phyloP scores from a whole-genome alignment of 1,140 invertebrate species.

The Caenorhabditis elegans region DNA sequence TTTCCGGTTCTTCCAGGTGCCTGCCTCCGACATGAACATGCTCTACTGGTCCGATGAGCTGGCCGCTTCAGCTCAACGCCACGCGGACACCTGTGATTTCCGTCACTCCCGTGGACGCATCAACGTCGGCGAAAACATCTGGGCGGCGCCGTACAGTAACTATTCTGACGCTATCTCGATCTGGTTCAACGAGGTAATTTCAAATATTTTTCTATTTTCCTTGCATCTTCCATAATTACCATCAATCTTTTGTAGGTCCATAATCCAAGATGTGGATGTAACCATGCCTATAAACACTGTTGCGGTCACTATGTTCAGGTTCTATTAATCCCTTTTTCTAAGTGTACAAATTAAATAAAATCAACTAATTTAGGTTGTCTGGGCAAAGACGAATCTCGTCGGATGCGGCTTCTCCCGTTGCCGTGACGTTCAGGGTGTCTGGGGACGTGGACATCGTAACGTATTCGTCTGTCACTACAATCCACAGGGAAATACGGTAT shows the following conservation, averaged over 20 bases:
- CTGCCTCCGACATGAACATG: slow-evolving; percentile 66
- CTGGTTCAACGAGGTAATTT: slow-evolving; percentile 66
- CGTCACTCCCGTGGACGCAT: slow-evolving; percentile 61
- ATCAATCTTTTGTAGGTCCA: slow-evolving; percentile 44
- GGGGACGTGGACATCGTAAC: slow-evolving; percentile 56
- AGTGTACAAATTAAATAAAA: not conserved
- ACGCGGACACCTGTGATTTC: slow-evolving; percentile 66
- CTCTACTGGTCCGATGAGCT: slow-evolving; percentile 65
- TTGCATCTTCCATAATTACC: not conserved
- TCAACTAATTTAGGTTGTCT: slow-evolving; percentile 60
- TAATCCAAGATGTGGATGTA: slow-evolving; percentile 63
- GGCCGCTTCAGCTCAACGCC: slow-evolving; percentile 61
- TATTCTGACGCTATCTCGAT: slow-evolving; percentile 63
- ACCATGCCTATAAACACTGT: slow-evolving; percentile 66
- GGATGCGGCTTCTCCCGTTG: slow-evolving; percentile 64
- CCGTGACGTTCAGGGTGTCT: slow-evolving; percentile 58
- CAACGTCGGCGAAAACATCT: slow-evolving; percentile 66
- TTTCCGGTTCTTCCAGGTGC: slow-evolving; percentile 52
- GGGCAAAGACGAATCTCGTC: slow-evolving; percentile 63
- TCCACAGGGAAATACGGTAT: slow-evolving; percentile 65
- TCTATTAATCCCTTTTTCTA: not conserved
- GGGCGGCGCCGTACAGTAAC: slow-evolving; percentile 65
- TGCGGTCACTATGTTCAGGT: slow-evolving; percentile 66
- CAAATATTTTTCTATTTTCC: not conserved
- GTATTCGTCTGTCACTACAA: slow-evolving; percentile 66